Evolutionary conservation across 1,140 invertebrate genomes (phyloP).

Genomic region (Aphelinus atriplicis): DNA sequence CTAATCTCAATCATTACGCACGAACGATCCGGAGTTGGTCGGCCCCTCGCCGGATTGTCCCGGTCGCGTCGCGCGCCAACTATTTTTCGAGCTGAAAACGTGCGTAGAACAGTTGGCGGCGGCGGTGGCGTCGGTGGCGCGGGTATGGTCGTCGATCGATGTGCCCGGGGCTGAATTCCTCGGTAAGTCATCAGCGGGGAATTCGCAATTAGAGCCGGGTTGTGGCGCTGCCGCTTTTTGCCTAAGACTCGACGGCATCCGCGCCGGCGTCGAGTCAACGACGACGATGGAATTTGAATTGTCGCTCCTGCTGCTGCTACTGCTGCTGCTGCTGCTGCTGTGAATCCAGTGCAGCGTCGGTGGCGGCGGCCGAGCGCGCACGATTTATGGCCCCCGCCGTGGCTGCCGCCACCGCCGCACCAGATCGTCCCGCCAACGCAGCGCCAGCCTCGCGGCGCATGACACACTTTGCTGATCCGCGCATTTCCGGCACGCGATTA

Average conservation of each 20-base stretch:
- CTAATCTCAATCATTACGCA: background rate
- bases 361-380: background rate
- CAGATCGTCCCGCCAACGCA: no score
- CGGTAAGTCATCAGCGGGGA: constrained; percentile 49
- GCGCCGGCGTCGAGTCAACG: constrained; percentile 38
- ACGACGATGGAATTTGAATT: constrained; percentile 46
- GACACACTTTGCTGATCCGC: constrained; percentile 11
- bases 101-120: no score
- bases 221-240: constrained; percentile 44
- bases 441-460: background rate
- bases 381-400: constrained; percentile 23
- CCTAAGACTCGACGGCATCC: constrained; percentile 44
- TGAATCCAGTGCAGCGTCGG: background rate
- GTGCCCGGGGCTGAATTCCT: constrained; percentile 38
- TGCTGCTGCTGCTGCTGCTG: background rate
- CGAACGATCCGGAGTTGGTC: background rate
- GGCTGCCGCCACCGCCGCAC: no score
- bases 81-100: constrained; percentile 14
- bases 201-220: constrained; percentile 49
- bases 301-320: background rate
- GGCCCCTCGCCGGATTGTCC: no score
- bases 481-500: background rate
- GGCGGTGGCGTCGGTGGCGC: background rate
- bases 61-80: background rate
- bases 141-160: background rate